Evolutionary conservation across 30 jellyfish, hydroid and myxozoan species (phyloP), one percentile per base, ranked within the genome.

Genomic region (Hydra vulgaris): DNA sequence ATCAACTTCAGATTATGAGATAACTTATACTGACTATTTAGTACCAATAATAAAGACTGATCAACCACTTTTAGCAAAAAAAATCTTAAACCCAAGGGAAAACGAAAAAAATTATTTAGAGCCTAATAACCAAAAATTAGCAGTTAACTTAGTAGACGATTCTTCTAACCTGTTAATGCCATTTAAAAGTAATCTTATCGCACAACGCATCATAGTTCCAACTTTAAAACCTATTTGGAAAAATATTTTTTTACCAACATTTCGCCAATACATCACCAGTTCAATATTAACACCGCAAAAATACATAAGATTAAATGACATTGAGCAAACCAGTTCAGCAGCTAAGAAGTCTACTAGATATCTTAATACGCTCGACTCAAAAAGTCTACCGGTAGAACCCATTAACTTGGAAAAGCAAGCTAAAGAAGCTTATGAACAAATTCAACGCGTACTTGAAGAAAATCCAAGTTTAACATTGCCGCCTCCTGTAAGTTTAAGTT

Each of bases 1-100:
- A 3, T 3, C 61, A 40, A 40, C 8, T 40, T 40, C 61, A 5
- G 61, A 3, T 3, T 40, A 20, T 71, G 79, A 71, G 5, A 23
- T 25, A 7, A 22, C 83, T 22, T 75, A 75, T 21, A 75, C 83
- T 75, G 83, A 75, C 66, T 75, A 75, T 26, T 70, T 75, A 17
- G 73, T 75, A 0, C 83, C 83, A 26, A 71, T 75, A 27, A 25
- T 75, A 54, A 18, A 70, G 56, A 54, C 26, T 17, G 83, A 40
- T 40, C 61, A 5, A 40, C 12, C 61, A 40, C 12, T 40, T 40
- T 3, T 40, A 40, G 12, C 61, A 40, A n/a, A n/a, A n/a, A n/a
- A n/a, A n/a, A n/a, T n/a, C n/a, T n/a, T n/a, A n/a, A n/a, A n/a
- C n/a, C n/a, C n/a, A n/a, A n/a, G n/a, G n/a, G n/a, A n/a, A n/a